Evolutionary conservation across 2,888 invertebrate species (phyloP).

Genomic region (Sesamia inferens): DNA sequence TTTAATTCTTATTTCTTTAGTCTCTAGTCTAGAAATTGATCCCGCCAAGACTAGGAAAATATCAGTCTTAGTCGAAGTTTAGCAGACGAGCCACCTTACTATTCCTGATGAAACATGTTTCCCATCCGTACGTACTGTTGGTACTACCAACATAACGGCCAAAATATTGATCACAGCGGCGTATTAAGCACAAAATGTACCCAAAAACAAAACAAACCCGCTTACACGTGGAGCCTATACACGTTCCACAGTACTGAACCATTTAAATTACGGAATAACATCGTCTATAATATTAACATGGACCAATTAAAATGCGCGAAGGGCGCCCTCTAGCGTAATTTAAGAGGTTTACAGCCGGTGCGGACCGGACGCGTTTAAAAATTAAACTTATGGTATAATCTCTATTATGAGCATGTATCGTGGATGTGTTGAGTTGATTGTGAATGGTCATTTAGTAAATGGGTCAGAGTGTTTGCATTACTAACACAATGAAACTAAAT

Average conservation of each 20-base stretch:
- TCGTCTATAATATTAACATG: constrained; percentile 73
- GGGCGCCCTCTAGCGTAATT: constrained; percentile 69
- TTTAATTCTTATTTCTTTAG: too few relatives aligned
- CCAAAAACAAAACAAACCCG: constrained; percentile 35
- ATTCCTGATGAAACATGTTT: neutral
- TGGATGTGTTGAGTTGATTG: constrained; percentile 36
- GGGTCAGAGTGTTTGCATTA: constrained; percentile 11
- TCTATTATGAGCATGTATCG: constrained; percentile 51
- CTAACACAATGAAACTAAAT: neutral
- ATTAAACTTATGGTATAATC: constrained; percentile 72
- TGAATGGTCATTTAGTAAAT: constrained; percentile 12
- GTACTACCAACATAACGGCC: constrained; percentile 14
- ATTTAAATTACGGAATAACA: constrained; percentile 61
- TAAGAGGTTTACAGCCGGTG: constrained; percentile 67
- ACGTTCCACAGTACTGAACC: constrained; percentile 17
- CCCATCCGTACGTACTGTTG: neutral
- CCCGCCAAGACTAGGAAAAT: neutral
- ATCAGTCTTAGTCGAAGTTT: neutral
- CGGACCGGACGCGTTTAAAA: constrained; percentile 72
- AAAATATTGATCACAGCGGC: constrained; percentile 33
- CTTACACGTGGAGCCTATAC: constrained; percentile 14
- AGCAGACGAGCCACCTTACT: neutral
- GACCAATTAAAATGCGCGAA: constrained; percentile 75
- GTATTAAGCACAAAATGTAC: neutral
- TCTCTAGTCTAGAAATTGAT: too few relatives aligned